Conservation (phyloP, 2,888 invertebrate species). For the Sepiola atlantica region DNA sequence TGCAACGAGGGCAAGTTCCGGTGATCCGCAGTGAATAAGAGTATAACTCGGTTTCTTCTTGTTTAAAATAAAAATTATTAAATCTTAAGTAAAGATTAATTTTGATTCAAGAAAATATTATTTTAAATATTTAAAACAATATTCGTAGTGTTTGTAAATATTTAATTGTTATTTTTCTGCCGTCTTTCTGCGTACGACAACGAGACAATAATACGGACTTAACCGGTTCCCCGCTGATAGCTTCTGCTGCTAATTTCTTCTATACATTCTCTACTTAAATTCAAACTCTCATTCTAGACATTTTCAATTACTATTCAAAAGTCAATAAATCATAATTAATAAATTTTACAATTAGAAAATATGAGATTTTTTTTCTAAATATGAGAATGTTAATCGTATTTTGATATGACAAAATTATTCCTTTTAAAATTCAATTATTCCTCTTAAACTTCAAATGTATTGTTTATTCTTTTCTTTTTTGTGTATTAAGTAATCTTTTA, state of each 20-base stretch:
- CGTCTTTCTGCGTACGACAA: neutral
- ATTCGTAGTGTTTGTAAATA: neutral
- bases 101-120: neutral
- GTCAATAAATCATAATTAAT: neutral
- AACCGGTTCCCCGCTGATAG: neutral
- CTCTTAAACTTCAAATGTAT: no score
- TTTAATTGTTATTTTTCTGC: neutral
- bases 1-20: slow-evolving; percentile 38
- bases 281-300: neutral
- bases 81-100: neutral
- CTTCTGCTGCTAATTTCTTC: neutral
- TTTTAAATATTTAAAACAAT: neutral
- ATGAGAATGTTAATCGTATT: neutral
- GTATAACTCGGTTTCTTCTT: neutral
- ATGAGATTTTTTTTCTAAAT: neutral
- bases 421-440: no score
- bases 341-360: neutral
- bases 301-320: neutral
- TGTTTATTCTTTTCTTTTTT: no score
- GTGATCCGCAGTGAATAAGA: slow-evolving; percentile 20
- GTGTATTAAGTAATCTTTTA: neutral
- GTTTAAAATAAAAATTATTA: neutral
- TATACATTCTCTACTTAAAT: neutral
- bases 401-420: neutral
- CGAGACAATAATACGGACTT: neutral